These are phyloP conservation scores for Sebastes baramenuke DNA, from an alignment of 2,797 vertebrate species.

Conservation along the genomic window DNA sequence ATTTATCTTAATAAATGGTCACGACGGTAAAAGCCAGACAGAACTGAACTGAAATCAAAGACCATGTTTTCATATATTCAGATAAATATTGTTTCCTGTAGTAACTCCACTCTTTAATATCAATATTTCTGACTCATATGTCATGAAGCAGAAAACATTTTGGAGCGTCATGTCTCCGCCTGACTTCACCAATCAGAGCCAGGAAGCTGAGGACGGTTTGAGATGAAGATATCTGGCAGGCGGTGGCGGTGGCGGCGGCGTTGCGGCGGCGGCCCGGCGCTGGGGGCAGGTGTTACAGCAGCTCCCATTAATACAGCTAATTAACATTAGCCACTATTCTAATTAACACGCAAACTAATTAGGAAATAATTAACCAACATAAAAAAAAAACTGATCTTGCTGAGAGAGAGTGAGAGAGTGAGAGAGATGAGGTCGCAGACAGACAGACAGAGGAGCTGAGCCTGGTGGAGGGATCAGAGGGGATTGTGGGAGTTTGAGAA, in stretches of 20 bases:
- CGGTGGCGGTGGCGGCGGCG: constrained; percentile 46
- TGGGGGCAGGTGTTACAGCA: constrained; percentile 96
- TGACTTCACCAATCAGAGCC: neutral
- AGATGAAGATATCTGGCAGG: constrained; percentile 49
- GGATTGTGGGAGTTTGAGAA: neutral
- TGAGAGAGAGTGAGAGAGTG: constrained; percentile 31
- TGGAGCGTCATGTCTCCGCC: neutral
- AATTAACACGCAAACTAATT: constrained; percentile 99
- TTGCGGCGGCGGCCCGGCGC: constrained; percentile 82
- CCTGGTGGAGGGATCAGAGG: neutral
- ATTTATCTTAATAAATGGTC: neutral
- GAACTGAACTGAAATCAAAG: neutral
- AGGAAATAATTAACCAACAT: constrained; percentile 96
- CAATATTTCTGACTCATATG: neutral
- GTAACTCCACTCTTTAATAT: neutral
- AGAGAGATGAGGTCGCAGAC: constrained; percentile 5
- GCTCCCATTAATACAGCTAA: constrained; percentile 98
- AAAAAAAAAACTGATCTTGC: constrained; percentile 76
- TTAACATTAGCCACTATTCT: constrained; percentile 98
- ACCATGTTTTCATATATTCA: neutral
- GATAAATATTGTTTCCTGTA: neutral
- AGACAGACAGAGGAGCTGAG: neutral
- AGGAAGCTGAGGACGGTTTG: neutral
- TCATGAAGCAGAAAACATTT: neutral
- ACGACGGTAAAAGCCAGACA: neutral